Evolutionary conservation across 1,140 invertebrate genomes (phyloP).

Genomic region (Aphaenogaster rudis): DNA sequence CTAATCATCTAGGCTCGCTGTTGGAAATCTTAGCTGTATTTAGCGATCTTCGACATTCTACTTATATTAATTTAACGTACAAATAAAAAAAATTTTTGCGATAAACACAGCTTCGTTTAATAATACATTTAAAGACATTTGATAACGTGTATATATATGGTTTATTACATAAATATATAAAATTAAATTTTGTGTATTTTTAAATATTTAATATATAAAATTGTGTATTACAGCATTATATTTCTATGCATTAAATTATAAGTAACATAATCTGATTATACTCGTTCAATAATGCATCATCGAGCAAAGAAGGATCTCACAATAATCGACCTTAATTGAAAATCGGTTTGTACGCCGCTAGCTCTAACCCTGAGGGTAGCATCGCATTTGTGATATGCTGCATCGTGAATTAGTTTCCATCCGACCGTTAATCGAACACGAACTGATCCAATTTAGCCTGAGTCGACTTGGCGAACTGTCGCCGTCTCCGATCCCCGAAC

Average conservation of each 20-base stretch:
- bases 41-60: background rate
- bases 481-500: slow-evolving; percentile 18
- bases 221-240: no score
- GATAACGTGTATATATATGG: background rate
- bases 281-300: background rate
- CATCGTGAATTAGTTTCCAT: slow-evolving; percentile 74
- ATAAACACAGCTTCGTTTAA: background rate
- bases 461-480: slow-evolving; percentile 58
- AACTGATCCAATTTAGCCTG: slow-evolving; percentile 77
- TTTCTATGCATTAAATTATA: background rate
- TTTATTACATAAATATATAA: slow-evolving; percentile 5
- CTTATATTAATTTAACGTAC: background rate
- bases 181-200: background rate
- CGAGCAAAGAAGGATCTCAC: background rate
- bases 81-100: background rate
- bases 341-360: slow-evolving; percentile 16
- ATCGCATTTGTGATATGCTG: slow-evolving; percentile 44
- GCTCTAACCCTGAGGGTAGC: slow-evolving; percentile 41
- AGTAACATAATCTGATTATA: background rate
- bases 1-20: background rate
- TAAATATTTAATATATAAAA: slow-evolving; percentile 4
- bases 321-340: slow-evolving; percentile 43
- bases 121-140: background rate
- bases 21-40: background rate
- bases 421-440: slow-evolving; percentile 73